Base-by-base conservation (phyloP, 2,797 vertebrate genomes). In the Dallia pectoralis region DNA sequence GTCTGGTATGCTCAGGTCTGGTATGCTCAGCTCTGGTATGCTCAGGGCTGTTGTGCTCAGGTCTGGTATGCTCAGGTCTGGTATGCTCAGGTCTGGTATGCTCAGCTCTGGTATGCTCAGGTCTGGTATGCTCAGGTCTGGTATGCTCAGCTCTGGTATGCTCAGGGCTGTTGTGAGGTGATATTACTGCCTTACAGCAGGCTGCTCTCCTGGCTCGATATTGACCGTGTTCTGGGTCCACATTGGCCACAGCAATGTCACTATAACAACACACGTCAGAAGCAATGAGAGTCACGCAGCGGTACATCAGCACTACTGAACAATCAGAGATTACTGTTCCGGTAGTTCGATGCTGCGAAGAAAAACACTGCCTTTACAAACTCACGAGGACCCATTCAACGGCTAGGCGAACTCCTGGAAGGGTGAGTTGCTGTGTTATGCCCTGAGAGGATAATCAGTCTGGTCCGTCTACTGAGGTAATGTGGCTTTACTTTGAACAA, bases 261-360 rank as follows among this genome's bases (percentile, higher is more conserved):
- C 66, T 68, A 29, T 48, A 48, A 40, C 40, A 68, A 68, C 66
- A 68, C 44, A 27, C 48, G 66, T 68, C 66, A 49, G 48, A 29
- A 29, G n/a, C 40, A 47, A 68, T 68, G 40, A 47, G 15, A 27
- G 66, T 68, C 66, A 44, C 27, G 11, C 6, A 68, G 40, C 22
- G 22, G 14, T 48, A 48, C 40, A 48, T 68, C 66, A 68, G 66
- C 66, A 68, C 40, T 68, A 48, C 66, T 68, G 66, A 68, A 29
- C 66, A 67, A 68, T 47, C 66, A 67, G 18, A 27, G 25, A 67
- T 48, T 67, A 47, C n/a, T 48, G 33, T 67, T 48, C 33, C 36
- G 25, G 7, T 27, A 22, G 47, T 44, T 40, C 33, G 16, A 47
- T 25, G 65, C 6, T 1, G 40, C 19, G 40, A 47, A 29, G 14